Conservation (phyloP, 2,797 vertebrate genomes). For the Heliangelus exortis region DNA sequence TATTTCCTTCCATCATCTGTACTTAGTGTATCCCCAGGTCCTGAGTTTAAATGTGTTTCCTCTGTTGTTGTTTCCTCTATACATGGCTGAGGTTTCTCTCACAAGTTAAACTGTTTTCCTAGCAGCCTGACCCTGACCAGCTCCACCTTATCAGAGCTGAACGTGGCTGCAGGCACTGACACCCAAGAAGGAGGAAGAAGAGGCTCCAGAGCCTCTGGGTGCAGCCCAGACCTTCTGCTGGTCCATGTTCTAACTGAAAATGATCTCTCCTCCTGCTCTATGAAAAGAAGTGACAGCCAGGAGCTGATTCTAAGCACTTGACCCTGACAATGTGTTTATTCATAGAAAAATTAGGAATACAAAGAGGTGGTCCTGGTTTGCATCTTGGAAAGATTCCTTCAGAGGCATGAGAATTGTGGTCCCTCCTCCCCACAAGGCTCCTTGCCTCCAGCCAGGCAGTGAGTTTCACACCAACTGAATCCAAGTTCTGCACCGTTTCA, state of each 20-base stretch:
- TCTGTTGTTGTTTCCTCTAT: background rate
- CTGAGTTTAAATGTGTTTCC: background rate
- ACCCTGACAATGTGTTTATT: fast-evolving
- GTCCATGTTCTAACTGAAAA: fast-evolving
- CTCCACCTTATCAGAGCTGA: background rate
- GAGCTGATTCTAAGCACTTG: background rate
- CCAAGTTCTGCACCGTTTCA: fast-evolving
- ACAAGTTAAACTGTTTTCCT: background rate
- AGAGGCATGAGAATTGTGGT: background rate
- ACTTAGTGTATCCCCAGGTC: background rate
- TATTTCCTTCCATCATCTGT: background rate
- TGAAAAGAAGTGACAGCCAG: background rate
- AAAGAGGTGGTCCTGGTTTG: background rate
- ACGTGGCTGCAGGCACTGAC: background rate
- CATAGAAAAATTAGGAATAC: background rate
- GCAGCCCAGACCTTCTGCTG: background rate
- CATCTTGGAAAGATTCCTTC: background rate
- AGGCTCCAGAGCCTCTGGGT: background rate
- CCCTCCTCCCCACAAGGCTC: fast-evolving
- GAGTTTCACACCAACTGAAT: background rate
- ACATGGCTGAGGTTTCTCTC: background rate
- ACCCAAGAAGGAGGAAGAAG: background rate
- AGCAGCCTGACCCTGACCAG: background rate
- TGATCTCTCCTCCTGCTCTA: background rate
- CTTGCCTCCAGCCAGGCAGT: background rate